Percentiles rank a stretch among this genome's conserved stretches.
phyloP scores from a whole-genome alignment of 1,140 invertebrate species.

The Zaprionus gabonicus region DNA sequence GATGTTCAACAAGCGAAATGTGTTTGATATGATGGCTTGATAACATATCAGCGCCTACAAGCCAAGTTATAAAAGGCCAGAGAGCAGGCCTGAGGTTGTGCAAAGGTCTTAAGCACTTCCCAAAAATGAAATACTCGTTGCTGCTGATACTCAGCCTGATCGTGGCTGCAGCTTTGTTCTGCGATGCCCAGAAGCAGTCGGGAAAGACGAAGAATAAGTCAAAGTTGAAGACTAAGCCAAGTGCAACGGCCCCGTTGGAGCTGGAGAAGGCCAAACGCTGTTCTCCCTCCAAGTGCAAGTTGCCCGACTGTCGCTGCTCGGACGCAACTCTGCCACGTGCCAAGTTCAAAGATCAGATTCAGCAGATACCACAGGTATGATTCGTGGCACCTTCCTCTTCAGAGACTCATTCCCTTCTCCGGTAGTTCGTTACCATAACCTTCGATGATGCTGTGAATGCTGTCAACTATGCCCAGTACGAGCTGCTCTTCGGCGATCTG shows the following conservation, averaged over 20 bases:
- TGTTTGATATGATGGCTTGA: slow-evolving; percentile 48
- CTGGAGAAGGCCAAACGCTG: slow-evolving; percentile 60
- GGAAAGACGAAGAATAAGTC: slow-evolving; percentile 48
- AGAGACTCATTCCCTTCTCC: too few species aligned
- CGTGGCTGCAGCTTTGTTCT: slow-evolving; percentile 26
- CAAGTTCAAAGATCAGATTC: slow-evolving; percentile 69
- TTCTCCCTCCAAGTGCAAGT: slow-evolving; percentile 72
- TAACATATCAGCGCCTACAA: slow-evolving; percentile 49
- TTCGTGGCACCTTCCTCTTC: background rate
- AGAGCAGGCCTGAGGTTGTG: background rate
- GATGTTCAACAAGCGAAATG: slow-evolving; percentile 65
- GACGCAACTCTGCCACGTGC: slow-evolving; percentile 68
- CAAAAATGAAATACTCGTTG: slow-evolving; percentile 52
- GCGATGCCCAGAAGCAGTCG: slow-evolving; percentile 31
- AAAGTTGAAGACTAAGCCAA: slow-evolving; percentile 23
- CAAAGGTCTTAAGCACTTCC: slow-evolving; percentile 21
- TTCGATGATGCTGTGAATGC: slow-evolving; percentile 90
- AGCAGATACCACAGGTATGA: slow-evolving; percentile 83
- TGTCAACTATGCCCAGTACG: slow-evolving; percentile 88
- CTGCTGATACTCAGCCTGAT: slow-evolving; percentile 55
- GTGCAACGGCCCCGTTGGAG: slow-evolving; percentile 1
- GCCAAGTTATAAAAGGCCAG: slow-evolving; percentile 62
- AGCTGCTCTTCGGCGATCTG: slow-evolving; percentile 86
- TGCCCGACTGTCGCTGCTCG: slow-evolving; percentile 86
- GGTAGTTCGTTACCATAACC: slow-evolving; percentile 86